phyloP scores from a whole-genome alignment of 2,113 vertebrate genomes.

The Stegostoma tigrinum region DNA sequence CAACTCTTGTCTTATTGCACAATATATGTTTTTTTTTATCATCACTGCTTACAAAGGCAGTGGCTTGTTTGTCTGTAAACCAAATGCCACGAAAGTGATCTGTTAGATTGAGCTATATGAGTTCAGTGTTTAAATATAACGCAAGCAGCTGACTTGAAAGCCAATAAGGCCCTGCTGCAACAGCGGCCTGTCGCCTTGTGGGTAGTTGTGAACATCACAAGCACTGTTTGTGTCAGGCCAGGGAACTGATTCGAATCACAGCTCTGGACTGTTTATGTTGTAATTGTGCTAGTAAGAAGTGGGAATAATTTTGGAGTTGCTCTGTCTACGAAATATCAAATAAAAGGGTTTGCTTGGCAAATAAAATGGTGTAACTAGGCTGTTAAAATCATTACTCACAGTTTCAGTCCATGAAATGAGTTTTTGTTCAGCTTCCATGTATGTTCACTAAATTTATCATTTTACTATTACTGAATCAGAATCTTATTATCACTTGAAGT shows the following conservation, averaged over 20 bases:
- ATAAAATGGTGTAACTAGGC: not conserved
- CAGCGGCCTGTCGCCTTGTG: not conserved
- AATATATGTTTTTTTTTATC: too few relatives aligned
- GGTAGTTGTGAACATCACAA: too few relatives aligned
- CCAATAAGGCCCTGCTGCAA: not conserved
- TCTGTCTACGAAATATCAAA: not conserved
- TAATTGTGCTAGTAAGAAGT: not conserved
- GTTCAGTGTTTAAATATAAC: not conserved
- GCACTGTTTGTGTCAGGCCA: not conserved
- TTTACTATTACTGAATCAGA: not conserved
- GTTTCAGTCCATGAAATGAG: not conserved
- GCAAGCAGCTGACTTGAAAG: not conserved
- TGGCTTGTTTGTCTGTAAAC: not conserved
- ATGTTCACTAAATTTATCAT: not conserved
- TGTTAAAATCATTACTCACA: not conserved
- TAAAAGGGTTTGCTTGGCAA: not conserved
- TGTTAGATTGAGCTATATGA: not conserved
- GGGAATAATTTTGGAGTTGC: not conserved
- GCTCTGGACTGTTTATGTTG: not conserved
- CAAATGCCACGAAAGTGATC: not conserved
- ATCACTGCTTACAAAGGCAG: not conserved
- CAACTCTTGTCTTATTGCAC: not conserved
- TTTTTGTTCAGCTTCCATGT: too few relatives aligned
- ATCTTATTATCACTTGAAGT: not conserved
- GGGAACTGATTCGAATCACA: not conserved